phyloP scores from a whole-genome alignment of 1,140 invertebrate species.

The Tyrophagus putrescentiae region DNA sequence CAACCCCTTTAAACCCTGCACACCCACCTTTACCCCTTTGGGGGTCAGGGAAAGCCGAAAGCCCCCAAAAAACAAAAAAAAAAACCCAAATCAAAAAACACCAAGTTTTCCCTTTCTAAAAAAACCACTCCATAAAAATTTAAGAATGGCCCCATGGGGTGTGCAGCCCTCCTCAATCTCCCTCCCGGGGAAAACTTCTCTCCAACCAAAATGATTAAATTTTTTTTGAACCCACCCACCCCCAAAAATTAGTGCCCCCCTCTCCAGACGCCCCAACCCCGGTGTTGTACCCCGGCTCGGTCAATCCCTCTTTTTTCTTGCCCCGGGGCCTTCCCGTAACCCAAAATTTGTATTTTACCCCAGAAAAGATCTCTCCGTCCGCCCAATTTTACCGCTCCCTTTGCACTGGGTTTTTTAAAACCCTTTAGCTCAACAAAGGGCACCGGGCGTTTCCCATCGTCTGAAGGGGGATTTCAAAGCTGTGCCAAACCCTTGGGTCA shows the following conservation, averaged over 20 bases:
- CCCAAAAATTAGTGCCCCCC: slow-evolving; percentile 59
- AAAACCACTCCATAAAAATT: slow-evolving; percentile 34
- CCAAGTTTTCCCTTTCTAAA: not conserved
- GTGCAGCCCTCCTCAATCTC: slow-evolving; percentile 30
- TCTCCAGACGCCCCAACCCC: slow-evolving; percentile 63
- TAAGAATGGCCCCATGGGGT: slow-evolving; percentile 45
- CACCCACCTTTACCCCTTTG: slow-evolving; percentile 25
- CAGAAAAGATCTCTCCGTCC: slow-evolving; percentile 61
- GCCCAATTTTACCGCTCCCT: slow-evolving; percentile 11
- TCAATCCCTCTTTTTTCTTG: slow-evolving; percentile 58
- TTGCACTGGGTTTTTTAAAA: slow-evolving; percentile 46
- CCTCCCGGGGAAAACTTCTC: slow-evolving; percentile 26
- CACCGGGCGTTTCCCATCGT: slow-evolving; percentile 49
- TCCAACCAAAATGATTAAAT: slow-evolving; percentile 26
- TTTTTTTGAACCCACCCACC: slow-evolving; percentile 48
- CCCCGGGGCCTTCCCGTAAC: slow-evolving; percentile 68
- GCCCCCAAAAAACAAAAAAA: slow-evolving; percentile 3
- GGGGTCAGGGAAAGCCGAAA: slow-evolving; percentile 25
- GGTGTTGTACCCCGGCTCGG: slow-evolving; percentile 64
- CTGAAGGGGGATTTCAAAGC: not conserved
- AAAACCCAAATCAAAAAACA: not conserved
- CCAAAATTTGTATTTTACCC: slow-evolving; percentile 63
- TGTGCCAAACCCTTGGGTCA: not conserved
- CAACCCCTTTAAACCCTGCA: slow-evolving; percentile 22
- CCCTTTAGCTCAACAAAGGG: slow-evolving; percentile 61